Conservation (phyloP, 2,888 invertebrate species). For the Eupithecia tripunctaria region DNA sequence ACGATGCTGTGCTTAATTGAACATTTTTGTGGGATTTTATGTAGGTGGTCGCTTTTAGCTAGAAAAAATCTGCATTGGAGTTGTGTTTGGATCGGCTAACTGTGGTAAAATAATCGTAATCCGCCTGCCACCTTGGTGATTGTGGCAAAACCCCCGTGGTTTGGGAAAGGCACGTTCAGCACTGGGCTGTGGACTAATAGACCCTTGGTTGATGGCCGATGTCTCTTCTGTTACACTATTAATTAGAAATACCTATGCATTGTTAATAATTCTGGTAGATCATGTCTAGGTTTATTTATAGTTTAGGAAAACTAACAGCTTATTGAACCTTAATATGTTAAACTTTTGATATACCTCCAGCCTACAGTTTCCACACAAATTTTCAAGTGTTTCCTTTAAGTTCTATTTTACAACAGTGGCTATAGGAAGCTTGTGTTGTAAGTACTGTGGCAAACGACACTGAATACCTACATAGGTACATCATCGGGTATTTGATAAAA, state of each 20-base stretch:
- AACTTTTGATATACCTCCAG: too few species aligned
- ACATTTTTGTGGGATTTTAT: constrained; percentile 7
- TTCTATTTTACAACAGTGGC: too few species aligned
- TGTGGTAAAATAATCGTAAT: neutral
- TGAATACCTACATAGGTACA: neutral
- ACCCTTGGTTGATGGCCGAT: neutral
- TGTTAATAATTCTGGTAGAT: too few species aligned
- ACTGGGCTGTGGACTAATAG: neutral
- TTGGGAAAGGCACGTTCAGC: neutral
- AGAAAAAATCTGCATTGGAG: neutral
- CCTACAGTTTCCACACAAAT: neutral
- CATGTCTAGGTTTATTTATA: too few species aligned
- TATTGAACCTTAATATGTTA: too few species aligned
- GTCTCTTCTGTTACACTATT: neutral
- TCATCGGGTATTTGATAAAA: neutral
- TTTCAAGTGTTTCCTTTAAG: neutral
- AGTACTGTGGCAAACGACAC: neutral
- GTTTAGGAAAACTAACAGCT: too few species aligned
- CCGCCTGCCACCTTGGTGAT: neutral
- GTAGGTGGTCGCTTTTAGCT: neutral
- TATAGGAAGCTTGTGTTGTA: too few species aligned
- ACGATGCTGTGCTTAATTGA: constrained; percentile 22
- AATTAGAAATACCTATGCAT: too few species aligned
- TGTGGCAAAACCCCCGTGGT: neutral
- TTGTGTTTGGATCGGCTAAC: neutral